Percentiles rank a stretch among this genome's conserved stretches.
phyloP scores from a whole-genome alignment of 2,797 vertebrate genomes.

The Danio tinwini region DNA sequence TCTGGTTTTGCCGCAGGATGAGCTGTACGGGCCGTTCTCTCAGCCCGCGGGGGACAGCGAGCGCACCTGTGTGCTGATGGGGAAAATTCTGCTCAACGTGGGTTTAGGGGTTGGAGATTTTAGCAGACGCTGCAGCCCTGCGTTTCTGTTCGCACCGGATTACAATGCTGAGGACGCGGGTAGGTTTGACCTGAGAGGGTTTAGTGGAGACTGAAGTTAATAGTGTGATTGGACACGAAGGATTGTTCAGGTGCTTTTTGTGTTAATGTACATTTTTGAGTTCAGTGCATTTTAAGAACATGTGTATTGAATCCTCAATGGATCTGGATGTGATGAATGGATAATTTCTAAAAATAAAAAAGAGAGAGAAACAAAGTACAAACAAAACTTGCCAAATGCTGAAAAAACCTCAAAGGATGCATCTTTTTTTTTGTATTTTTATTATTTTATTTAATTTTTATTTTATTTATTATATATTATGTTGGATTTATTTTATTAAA shows the following conservation, averaged over 20 bases:
- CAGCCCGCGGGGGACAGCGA: slow-evolving; percentile 63
- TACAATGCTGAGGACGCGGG: slow-evolving; percentile 62
- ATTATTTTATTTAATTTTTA: too few species aligned
- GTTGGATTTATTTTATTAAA: too few species aligned
- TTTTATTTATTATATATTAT: too few species aligned
- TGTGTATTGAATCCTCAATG: too few species aligned
- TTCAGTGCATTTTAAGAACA: background rate
- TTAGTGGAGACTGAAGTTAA: background rate
- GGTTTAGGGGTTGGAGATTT: slow-evolving; percentile 33
- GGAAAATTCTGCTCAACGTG: slow-evolving; percentile 75
- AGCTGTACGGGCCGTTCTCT: slow-evolving; percentile 71
- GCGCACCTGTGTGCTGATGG: slow-evolving; percentile 70
- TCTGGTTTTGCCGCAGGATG: slow-evolving; percentile 82
- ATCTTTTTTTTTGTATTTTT: too few species aligned
- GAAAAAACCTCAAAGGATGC: too few species aligned
- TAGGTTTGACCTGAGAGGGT: slow-evolving; percentile 24
- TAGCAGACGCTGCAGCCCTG: background rate
- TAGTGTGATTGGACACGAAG: background rate
- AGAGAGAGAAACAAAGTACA: too few species aligned
- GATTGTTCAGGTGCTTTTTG: background rate
- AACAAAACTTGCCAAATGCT: too few species aligned
- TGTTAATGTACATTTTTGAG: background rate
- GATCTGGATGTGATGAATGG: too few species aligned
- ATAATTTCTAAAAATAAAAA: too few species aligned
- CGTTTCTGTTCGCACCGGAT: slow-evolving; percentile 25